Evolutionary conservation across 2,888 invertebrate species (phyloP).

Genomic region (Labia minor): DNA sequence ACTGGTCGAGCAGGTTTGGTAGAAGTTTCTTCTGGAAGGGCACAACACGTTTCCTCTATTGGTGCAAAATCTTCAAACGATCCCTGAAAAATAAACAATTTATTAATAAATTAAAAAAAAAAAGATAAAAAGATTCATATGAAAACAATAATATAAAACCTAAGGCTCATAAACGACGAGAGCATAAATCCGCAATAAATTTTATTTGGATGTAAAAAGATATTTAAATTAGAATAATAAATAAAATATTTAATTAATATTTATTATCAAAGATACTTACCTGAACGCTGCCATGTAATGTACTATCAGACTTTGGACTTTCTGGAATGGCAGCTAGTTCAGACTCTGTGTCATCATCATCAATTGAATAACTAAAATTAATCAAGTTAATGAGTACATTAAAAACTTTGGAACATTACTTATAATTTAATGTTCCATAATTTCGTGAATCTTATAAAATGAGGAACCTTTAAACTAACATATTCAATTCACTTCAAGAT

Average conservation of each 20-base stretch:
- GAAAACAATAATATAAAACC: too few species aligned
- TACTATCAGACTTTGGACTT: conserved; percentile 77
- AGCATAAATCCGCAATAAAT: too few species aligned
- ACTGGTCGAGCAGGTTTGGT: conserved; percentile 25
- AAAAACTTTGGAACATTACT: too few species aligned
- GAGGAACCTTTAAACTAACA: neutral
- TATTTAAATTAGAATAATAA: too few species aligned
- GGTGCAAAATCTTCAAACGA: conserved; percentile 50
- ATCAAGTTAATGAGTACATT: neutral
- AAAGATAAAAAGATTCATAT: neutral
- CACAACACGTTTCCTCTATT: conserved; percentile 28
- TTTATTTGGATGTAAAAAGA: too few species aligned
- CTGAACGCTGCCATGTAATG: conserved; percentile 64
- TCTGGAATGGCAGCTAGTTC: conserved; percentile 84
- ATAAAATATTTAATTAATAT: too few species aligned
- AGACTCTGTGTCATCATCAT: conserved; percentile 78
- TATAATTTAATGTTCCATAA: too few species aligned
- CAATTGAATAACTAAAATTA: conserved; percentile 38
- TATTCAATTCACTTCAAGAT: too few species aligned
- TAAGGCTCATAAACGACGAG: too few species aligned
- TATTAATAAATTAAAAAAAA: conserved; percentile 14
- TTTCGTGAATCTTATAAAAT: neutral
- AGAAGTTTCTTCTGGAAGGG: conserved; percentile 27
- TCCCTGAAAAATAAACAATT: conserved; percentile 39
- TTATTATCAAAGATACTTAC: conserved; percentile 36